Percentiles rank a stretch among this genome's conserved stretches.
phyloP scores from a whole-genome alignment of 2,113 vertebrate genomes.

The Bucco capensis region DNA sequence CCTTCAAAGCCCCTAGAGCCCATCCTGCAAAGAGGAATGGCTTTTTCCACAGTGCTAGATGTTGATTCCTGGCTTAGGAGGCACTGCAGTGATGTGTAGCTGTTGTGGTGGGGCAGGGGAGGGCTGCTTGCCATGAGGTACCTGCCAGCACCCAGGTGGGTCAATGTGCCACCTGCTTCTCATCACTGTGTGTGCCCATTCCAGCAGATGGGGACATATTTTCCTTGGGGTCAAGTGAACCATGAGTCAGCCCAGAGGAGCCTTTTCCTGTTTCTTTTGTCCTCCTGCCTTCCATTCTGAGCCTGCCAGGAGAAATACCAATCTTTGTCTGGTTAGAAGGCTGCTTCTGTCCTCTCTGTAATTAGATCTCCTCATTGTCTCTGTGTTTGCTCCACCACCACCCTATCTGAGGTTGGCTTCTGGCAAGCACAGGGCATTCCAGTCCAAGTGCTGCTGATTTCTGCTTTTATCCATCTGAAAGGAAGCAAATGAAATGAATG shows the following conservation, averaged over 20 bases:
- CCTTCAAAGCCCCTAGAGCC: not conserved
- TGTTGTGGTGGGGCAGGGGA: not conserved
- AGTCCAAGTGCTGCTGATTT: not conserved
- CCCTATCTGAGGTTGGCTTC: not conserved
- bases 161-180: not conserved
- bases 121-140: not conserved
- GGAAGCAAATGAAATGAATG: not conserved
- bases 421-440: conserved; percentile 10
- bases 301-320: not conserved
- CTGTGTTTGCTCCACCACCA: not conserved
- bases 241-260: not conserved
- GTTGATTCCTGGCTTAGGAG: not conserved
- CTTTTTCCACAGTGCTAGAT: not conserved
- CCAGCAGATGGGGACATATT: rapidly evolving
- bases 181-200: not conserved
- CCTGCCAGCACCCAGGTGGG: not conserved
- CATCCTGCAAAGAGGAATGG: not conserved
- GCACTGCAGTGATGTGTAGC: not conserved
- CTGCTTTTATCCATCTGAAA: not conserved
- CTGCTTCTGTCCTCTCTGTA: conserved; percentile 5
- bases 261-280: not conserved
- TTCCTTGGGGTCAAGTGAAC: not conserved
- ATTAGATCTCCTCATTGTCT: conserved; percentile 15
- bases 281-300: not conserved
- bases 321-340: not conserved